Base-by-base conservation (phyloP, 2,888 invertebrate species). In the Chrysolina haemoptera region DNA sequence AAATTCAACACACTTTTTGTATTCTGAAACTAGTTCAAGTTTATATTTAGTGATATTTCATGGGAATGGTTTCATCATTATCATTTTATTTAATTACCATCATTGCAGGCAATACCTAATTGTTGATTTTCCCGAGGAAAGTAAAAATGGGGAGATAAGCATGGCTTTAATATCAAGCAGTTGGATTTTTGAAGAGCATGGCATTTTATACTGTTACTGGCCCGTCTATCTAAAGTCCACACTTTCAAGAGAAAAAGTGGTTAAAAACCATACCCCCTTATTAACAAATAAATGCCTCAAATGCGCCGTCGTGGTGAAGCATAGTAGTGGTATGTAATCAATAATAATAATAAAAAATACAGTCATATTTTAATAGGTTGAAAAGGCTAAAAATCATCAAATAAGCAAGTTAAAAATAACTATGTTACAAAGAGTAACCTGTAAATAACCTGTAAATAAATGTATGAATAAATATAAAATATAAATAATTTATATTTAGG, bases 111-210 rank as follows among this genome's bases (percentile, higher is more conserved):
- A 55, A 53, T 67, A 67, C 50, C 50, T 53, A 35, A 63, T 70
- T 40, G 70, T 70, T 41, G 70, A 63, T 55, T 70, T 70, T 64
- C 70, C 70, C 64, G 64, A 70, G 48, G 70, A 70, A 64, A 40
- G 35, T 12, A 53, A 35, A 35, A 41, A 71, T 53, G 64, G 53
- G 48, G 46, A 41, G 41, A 65, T 69, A 43, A 35, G 55, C 16
- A 69, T 63, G 63, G 70, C 64, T 35, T 22, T 65, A 50, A 70
- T 70, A 65, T 70, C 50, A 65, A 70, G 65, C 41, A 65, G 27
- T 43, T 71, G 71, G 71, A 41, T 71, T 20, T 43, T 20, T 20
- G 27, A 35, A 35, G 35, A 35, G 35, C 35, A 35, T 27, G 27
- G 27, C 27, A 27, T 27, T 27, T 27, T 27, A 27, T 27, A 27